phyloP scores from a whole-genome alignment of 2,888 invertebrate species.

The Scaptomyza tumidula region DNA sequence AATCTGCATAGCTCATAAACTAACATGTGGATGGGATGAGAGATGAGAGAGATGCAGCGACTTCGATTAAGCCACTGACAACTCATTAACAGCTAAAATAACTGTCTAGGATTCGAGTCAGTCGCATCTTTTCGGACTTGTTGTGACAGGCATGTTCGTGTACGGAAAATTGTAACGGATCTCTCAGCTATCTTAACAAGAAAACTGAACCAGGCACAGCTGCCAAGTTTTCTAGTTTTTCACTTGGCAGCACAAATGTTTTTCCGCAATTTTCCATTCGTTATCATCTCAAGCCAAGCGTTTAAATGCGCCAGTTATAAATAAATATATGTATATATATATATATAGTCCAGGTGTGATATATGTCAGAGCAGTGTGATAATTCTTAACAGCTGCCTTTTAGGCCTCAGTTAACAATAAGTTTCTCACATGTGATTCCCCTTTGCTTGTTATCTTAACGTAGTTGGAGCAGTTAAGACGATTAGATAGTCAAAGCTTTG shows the following conservation, averaged over 20 bases:
- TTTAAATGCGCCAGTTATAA: conserved; percentile 61
- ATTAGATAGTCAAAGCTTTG: conserved; percentile 29
- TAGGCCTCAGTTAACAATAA: conserved; percentile 34
- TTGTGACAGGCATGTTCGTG: conserved; percentile 64
- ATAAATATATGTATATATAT: conserved; percentile 14
- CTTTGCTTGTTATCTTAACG: conserved; percentile 19
- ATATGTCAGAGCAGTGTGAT: conserved; percentile 37
- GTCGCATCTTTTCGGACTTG: conserved; percentile 23
- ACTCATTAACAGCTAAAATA: conserved; percentile 43
- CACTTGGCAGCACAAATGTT: conserved; percentile 45
- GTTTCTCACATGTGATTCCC: conserved; percentile 32
- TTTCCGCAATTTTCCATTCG: conserved; percentile 74
- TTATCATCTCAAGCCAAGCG: conserved; percentile 65
- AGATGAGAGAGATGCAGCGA: conserved; percentile 45
- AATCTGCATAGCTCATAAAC: conserved; percentile 49
- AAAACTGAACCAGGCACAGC: conserved; percentile 35
- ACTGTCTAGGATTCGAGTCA: conserved; percentile 42
- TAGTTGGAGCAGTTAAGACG: background rate
- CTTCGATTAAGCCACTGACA: conserved; percentile 68
- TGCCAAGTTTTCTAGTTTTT: conserved; percentile 39
- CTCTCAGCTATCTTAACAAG: conserved; percentile 39
- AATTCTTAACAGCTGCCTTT: conserved; percentile 12
- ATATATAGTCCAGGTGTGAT: conserved; percentile 56
- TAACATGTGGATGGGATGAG: conserved; percentile 15
- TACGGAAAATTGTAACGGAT: conserved; percentile 64